Conservation (phyloP, 2,113 vertebrate genomes). For the Xenus cinereus region DNA sequence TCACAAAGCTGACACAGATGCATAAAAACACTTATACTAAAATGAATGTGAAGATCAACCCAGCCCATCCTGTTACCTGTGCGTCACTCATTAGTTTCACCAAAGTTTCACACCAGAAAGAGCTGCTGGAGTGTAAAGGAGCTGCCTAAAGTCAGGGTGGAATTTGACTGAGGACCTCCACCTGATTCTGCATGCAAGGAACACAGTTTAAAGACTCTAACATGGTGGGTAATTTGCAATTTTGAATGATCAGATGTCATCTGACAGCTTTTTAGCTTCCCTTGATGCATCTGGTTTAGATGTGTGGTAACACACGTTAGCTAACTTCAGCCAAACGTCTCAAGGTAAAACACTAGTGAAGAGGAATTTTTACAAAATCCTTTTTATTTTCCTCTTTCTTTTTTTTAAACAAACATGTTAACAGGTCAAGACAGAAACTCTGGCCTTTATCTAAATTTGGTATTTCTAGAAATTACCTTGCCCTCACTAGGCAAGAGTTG, state of each 20-base stretch:
- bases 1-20: not conserved
- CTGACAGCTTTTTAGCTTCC: not conserved
- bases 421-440: not conserved
- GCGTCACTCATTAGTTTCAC: rapidly evolving
- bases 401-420: not conserved
- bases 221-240: not conserved
- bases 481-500: not conserved
- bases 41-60: rapidly evolving
- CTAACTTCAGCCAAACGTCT: not conserved
- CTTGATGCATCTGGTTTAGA: not conserved
- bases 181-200: rapidly evolving
- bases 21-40: not conserved
- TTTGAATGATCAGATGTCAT: not conserved
- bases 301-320: not conserved
- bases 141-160: not conserved
- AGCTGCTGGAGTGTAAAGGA: not conserved
- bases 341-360: not conserved
- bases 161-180: not conserved
- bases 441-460: not conserved
- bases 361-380: not conserved
- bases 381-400: not conserved
- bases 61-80: not conserved
- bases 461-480: not conserved
- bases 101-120: not conserved
- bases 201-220: not conserved